Evolutionary conservation across 53 echinoderm and acorn worm genomes (phyloP).

Genomic region (Temnopleurus reevesii): DNA sequence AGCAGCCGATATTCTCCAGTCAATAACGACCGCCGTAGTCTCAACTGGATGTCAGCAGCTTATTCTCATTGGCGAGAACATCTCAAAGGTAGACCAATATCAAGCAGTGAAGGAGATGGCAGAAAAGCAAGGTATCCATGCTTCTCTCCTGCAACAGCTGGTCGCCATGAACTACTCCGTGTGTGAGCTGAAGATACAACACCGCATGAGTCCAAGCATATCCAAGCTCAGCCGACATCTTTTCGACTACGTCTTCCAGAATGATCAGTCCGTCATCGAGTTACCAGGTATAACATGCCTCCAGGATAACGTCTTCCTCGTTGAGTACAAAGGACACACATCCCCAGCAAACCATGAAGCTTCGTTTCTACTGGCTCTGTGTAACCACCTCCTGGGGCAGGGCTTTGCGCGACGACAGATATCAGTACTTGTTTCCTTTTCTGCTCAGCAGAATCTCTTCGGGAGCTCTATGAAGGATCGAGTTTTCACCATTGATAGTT

Average conservation of each 20-base stretch:
- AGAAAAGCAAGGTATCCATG: constrained; percentile 61
- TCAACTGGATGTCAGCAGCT: constrained; percentile 73
- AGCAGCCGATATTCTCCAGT: constrained; percentile 89
- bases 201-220: constrained; percentile 82
- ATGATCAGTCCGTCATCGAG: constrained; percentile 41
- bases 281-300: constrained; percentile 51
- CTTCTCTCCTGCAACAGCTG: constrained; percentile 82
- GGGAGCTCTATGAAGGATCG: constrained; percentile 39
- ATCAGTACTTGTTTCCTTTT: constrained; percentile 60
- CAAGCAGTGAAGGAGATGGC: constrained; percentile 71
- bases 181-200: constrained; percentile 67
- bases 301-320: constrained; percentile 56
- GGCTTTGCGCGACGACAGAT: constrained; percentile 59
- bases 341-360: constrained; percentile 66
- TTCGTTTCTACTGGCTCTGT: constrained; percentile 46
- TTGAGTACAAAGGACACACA: constrained; percentile 55
- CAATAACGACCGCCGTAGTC: constrained; percentile 74
- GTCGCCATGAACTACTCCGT: constrained; percentile 68
- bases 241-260: constrained; percentile 44
- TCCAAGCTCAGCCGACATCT: constrained; percentile 70
- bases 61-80: constrained; percentile 88
- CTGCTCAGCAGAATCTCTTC: constrained; percentile 54
- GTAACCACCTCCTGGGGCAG: constrained; percentile 52
- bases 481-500: constrained; percentile 62
- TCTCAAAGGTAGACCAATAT: constrained; percentile 65